Base-by-base conservation (phyloP, 1,140 invertebrate species). In the Sinella curviseta region DNA sequence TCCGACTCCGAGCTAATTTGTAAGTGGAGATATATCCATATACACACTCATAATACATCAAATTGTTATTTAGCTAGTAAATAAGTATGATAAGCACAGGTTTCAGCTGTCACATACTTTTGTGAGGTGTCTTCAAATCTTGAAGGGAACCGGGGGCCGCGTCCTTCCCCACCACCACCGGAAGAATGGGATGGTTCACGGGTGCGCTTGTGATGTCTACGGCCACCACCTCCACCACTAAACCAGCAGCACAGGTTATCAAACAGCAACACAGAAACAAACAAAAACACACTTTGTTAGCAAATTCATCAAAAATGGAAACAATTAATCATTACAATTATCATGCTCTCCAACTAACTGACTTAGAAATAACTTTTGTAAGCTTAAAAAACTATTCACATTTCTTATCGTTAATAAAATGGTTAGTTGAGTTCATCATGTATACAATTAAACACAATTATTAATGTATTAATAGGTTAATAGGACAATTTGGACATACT, bases 41-140 rank as follows among this genome's bases (percentile, higher is more conserved):
- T 48, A 20, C 20, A 48, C 39, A 20, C 39, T n/a, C n/a, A n/a
- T n/a, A n/a, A n/a, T n/a, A n/a, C n/a, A n/a, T n/a, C n/a, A n/a
- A n/a, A n/a, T n/a, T n/a, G n/a, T n/a, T n/a, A n/a, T n/a, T n/a
- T n/a, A n/a, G n/a, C n/a, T 48, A 48, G 39, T 48, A 48, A 48
- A 48, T 48, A 12, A 48, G 39, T 48, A 48, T n/a, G n/a, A n/a
- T n/a, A n/a, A n/a, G n/a, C n/a, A n/a, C n/a, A n/a, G n/a, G n/a
- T n/a, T n/a, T n/a, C n/a, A n/a, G n/a, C n/a, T n/a, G 39, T 48
- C 39, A 54, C 78, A 60, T 80, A 82, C 81, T 82, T 82, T 65
- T 82, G 81, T 24, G 81, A 78, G 30, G 81, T 80, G 77, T 82
- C 81, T 54, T 82, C 81, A 79, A 82, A 82, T 76, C 81, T 67